A percentile compares a stretch with the other conserved stretches of the same genome.
Evolutionary conservation across 1,140 invertebrate genomes (phyloP).

Genomic region (Cydia splendana): DNA sequence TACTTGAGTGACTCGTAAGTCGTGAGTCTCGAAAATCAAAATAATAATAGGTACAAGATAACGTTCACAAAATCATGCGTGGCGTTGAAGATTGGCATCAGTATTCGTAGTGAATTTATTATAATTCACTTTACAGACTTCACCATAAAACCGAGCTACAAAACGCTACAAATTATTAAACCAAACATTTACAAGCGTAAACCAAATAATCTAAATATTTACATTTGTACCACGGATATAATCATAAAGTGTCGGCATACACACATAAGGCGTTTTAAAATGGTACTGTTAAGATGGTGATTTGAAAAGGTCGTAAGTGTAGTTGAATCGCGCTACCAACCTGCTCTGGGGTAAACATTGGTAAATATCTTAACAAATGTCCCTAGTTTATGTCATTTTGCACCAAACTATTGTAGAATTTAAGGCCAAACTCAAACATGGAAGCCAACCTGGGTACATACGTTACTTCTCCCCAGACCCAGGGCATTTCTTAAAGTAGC

Average conservation of each 20-base stretch:
- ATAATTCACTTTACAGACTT: neutral
- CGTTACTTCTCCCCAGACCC: too few species aligned
- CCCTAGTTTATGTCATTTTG: too few species aligned
- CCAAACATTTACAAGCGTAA: conserved; percentile 19
- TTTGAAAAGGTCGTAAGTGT: neutral
- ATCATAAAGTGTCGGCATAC: conserved; percentile 1
- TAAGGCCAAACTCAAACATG: too few species aligned
- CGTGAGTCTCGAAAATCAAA: too few species aligned
- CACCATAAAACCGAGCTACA: conserved; percentile 9
- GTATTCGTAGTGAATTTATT: neutral
- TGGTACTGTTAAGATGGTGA: neutral
- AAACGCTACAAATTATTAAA: conserved; percentile 16
- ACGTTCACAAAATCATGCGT: neutral
- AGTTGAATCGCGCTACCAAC: neutral
- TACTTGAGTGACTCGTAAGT: too few species aligned
- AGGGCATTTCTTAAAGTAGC: too few species aligned
- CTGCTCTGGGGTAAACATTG: neutral
- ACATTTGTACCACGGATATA: neutral
- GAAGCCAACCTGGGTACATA: too few species aligned
- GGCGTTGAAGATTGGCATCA: neutral
- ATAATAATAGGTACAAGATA: neutral
- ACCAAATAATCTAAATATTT: conserved; percentile 12
- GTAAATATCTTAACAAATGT: neutral
- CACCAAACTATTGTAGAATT: too few species aligned
- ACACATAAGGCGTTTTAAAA: conserved; percentile 12